These are phyloP conservation scores for Volucella inanis DNA, from an alignment of 2,888 invertebrate species.

Conservation along the genomic window DNA sequence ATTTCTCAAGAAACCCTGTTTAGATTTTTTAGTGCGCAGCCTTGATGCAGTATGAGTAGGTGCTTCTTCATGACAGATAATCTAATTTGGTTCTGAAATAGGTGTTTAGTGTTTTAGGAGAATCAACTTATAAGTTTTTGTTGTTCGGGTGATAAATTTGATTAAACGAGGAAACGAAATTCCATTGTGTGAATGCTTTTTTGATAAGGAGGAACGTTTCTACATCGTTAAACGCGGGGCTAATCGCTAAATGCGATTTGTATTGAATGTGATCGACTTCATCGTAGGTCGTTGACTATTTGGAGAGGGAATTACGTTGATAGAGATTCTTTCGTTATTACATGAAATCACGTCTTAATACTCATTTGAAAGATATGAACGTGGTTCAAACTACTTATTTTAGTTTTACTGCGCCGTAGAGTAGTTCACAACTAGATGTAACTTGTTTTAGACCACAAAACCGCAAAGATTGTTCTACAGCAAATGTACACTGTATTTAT, in stretches of 20 bases:
- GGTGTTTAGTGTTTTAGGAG: conserved; percentile 1
- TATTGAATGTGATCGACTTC: not conserved
- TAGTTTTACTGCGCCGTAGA: no score
- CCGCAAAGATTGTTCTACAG: no score
- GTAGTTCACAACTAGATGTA: no score
- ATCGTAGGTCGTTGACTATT: conserved; percentile 39
- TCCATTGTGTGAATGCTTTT: conserved; percentile 2
- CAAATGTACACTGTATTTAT: no score
- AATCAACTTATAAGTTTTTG: conserved; percentile 29
- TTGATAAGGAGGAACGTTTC: conserved; percentile 17
- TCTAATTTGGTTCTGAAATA: conserved; percentile 15
- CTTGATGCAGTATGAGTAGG: conserved; percentile 7
- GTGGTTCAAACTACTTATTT: no score
- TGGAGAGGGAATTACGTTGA: not conserved
- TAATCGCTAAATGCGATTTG: not conserved
- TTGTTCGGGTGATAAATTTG: conserved; percentile 29
- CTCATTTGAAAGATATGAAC: no score
- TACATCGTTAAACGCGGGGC: not conserved
- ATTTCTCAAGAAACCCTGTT: conserved; percentile 13
- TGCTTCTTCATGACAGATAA: conserved; percentile 40
- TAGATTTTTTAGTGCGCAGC: conserved; percentile 56
- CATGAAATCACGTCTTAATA: no score
- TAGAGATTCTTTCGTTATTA: no score
- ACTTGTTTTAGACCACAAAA: no score
- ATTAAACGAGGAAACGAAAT: not conserved